Evolutionary conservation across 1,140 invertebrate species (phyloP).

Genomic region (Eciton burchellii): DNA sequence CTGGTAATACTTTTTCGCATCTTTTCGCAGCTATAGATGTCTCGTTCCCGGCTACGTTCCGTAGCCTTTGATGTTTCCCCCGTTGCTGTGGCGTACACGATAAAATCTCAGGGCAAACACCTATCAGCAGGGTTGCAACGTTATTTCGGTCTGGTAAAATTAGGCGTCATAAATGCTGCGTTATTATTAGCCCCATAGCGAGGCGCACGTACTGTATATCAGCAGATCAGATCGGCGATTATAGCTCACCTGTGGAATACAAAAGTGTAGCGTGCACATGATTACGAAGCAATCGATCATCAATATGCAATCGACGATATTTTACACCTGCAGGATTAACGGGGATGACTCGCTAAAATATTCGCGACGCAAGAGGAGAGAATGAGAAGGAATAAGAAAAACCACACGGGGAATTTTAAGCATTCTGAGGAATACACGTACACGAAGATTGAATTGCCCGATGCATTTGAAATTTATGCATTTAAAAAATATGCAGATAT

Average conservation of each 20-base stretch:
- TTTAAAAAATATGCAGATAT: no score
- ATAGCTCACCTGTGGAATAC: slow-evolving; percentile 14
- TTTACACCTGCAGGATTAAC: slow-evolving; percentile 29
- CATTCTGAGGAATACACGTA: no score
- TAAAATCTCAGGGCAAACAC: slow-evolving; percentile 9
- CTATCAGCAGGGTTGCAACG: background rate
- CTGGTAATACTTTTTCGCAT: background rate
- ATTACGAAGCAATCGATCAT: background rate
- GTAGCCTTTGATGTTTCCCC: background rate
- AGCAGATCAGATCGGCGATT: slow-evolving; percentile 18
- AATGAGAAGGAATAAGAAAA: background rate
- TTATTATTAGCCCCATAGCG: slow-evolving; percentile 5
- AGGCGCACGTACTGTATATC: background rate
- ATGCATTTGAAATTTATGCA: no score
- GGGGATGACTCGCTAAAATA: background rate
- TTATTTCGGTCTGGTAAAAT: slow-evolving; percentile 21
- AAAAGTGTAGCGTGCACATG: background rate
- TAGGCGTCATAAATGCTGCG: background rate
- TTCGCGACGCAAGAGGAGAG: background rate
- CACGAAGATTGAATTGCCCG: no score
- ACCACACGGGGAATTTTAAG: background rate
- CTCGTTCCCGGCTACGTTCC: background rate
- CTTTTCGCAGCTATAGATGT: background rate
- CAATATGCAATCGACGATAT: background rate
- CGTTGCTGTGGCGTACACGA: slow-evolving; percentile 7